Conservation (phyloP, 1,140 invertebrate species). For the Scaptomyza pallida region DNA sequence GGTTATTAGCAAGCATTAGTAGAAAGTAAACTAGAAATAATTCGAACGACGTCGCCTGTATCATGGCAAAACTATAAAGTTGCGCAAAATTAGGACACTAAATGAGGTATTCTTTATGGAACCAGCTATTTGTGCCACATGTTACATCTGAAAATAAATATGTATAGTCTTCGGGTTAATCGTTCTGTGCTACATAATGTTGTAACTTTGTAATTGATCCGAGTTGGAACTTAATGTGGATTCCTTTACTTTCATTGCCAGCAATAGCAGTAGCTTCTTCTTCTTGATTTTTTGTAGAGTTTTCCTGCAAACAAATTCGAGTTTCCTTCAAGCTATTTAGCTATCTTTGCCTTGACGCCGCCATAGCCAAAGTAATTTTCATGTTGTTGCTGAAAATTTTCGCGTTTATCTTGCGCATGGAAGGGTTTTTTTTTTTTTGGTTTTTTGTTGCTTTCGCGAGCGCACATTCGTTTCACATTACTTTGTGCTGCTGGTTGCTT, state of each 20-base stretch:
- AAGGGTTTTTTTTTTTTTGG: slow-evolving; percentile 65
- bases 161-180: not conserved
- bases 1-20: too few species aligned
- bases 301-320: slow-evolving; percentile 38
- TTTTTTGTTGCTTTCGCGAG: too few species aligned
- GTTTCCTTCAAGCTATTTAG: slow-evolving; percentile 35
- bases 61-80: too few species aligned
- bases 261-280: slow-evolving; percentile 2
- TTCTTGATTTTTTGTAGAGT: slow-evolving; percentile 10
- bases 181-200: not conserved
- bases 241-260: slow-evolving; percentile 12
- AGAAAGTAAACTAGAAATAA: too few species aligned
- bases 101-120: not conserved
- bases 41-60: too few species aligned
- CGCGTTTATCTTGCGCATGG: slow-evolving; percentile 66
- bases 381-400: slow-evolving; percentile 50
- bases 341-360: slow-evolving; percentile 36
- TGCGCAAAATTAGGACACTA: not conserved
- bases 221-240: not conserved
- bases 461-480: slow-evolving; percentile 69
- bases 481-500: slow-evolving; percentile 28
- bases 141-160: too few species aligned
- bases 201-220: not conserved
- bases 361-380: slow-evolving; percentile 9
- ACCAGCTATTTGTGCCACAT: too few species aligned